phyloP scores from a whole-genome alignment of 2,888 invertebrate species.

The Lathronympha strigana region DNA sequence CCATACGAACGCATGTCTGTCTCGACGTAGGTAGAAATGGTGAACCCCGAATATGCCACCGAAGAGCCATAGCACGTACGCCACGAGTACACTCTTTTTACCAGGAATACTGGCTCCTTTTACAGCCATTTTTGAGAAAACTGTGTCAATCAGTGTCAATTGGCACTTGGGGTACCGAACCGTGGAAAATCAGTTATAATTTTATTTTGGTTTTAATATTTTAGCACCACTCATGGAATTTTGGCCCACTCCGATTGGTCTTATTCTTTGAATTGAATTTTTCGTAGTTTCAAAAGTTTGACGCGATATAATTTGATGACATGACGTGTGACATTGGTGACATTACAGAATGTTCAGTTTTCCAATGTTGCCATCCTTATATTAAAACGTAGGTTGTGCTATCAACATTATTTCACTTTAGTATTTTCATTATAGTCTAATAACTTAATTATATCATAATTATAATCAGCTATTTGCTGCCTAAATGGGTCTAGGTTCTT shows the following conservation, averaged over 20 bases:
- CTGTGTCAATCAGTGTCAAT: constrained; percentile 23
- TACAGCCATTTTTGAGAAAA: constrained; percentile 48
- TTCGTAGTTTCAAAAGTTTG: constrained; percentile 37
- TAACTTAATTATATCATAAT: not conserved
- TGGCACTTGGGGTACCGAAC: constrained; percentile 19
- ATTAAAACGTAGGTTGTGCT: not conserved
- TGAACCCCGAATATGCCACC: constrained; percentile 96
- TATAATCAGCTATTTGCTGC: not conserved
- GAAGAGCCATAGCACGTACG: constrained; percentile 94
- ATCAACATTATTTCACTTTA: not conserved
- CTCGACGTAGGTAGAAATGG: constrained; percentile 94
- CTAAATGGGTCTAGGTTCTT: constrained; percentile 26
- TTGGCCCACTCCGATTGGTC: not conserved
- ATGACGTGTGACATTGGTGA: constrained; percentile 42
- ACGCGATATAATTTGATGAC: constrained; percentile 32
- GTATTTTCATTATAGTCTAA: not conserved
- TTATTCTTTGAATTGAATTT: constrained; percentile 26
- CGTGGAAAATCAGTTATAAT: not conserved
- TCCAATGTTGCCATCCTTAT: constrained; percentile 34
- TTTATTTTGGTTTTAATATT: not conserved
- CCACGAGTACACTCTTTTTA: constrained; percentile 85
- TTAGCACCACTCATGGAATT: not conserved
- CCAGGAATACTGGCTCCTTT: constrained; percentile 50
- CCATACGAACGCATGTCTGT: constrained; percentile 95
- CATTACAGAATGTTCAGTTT: constrained; percentile 37